Evolutionary conservation across 2,888 invertebrate species (phyloP), one percentile per base, ranked within the genome.

Genomic region (Plebejus melissa): DNA sequence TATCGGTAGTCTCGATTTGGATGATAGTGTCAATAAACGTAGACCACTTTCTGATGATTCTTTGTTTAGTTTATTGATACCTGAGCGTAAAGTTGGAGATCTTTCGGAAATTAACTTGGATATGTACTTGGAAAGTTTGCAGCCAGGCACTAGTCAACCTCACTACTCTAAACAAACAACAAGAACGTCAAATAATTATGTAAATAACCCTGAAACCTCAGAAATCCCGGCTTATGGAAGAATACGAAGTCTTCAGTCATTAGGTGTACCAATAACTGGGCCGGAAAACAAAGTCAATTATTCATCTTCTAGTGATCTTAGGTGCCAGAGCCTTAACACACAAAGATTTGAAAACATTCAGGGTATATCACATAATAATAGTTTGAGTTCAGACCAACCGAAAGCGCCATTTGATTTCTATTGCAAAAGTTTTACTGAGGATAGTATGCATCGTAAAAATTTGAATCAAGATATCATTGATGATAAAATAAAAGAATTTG

Each of bases 41-140:
- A 91, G 96, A 79, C 97, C 97, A 0, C 94, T 97, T 4, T 96
- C 97, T 32, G 96, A 96, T 83, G 96, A 97, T 81, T 96, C 96
- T 74, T 89, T 95, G 69, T 96, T 96, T 83, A 96, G 96, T 84
- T 90, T 96, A 69, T 95, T 95, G 77, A 94, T 95, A 13, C 87
- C 95, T 32, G 94, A 94, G 58, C 91, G 92, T 76, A 90, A 93
- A 57, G 83, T 79, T 80, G 95, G 95, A 60, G 86, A 88, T 5
- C 82, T 90, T 3, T 89, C 93, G 38, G 95, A 94, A 79, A 91
- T 95, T n/a, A 95, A 96, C 83, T 89, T 96, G 74, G 96, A 96
- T 85, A 94, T 94, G 78, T 96, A 96, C 85, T 90, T 96, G 72
- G 95, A 95, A 81, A 95, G 96, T 79, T 88, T 96, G 78, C 95